Evolutionary conservation across 2,797 vertebrate species (phyloP).

Genomic region (Paratrypauchen microcephalus): DNA sequence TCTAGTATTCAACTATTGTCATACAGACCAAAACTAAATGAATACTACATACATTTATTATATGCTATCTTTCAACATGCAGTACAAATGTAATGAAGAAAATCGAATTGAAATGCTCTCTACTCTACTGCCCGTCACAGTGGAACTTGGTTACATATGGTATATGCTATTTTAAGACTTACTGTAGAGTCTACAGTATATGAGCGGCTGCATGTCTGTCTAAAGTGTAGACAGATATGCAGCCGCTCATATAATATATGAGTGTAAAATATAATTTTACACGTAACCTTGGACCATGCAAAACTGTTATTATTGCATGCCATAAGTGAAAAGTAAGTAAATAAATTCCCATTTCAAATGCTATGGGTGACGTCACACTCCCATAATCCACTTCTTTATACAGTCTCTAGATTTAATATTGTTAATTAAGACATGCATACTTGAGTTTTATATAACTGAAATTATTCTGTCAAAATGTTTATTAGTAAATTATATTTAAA

Average conservation of each 20-base stretch:
- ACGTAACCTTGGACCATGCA: not conserved
- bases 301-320: not conserved
- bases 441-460: too few relatives aligned
- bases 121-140: conserved; percentile 37
- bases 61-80: conserved; percentile 18
- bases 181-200: too few relatives aligned
- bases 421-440: too few relatives aligned
- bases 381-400: too few relatives aligned
- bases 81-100: conserved; percentile 30
- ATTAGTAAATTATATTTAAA: too few relatives aligned
- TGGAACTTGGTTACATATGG: conserved; percentile 30
- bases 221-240: conserved; percentile 26
- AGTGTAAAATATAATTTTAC: too few relatives aligned
- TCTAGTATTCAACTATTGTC: not conserved
- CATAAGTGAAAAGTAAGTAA: conserved; percentile 5
- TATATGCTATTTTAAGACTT: conserved; percentile 44
- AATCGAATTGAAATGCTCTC: conserved; percentile 27
- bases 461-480: too few relatives aligned
- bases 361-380: too few relatives aligned
- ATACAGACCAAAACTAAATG: not conserved
- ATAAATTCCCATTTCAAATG: too few relatives aligned
- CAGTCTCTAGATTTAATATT: too few relatives aligned
- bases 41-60: not conserved
- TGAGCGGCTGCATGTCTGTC: too few relatives aligned
- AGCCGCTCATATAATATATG: not conserved